phyloP scores from a whole-genome alignment of 2,797 vertebrate species.

The Tinamus major region DNA sequence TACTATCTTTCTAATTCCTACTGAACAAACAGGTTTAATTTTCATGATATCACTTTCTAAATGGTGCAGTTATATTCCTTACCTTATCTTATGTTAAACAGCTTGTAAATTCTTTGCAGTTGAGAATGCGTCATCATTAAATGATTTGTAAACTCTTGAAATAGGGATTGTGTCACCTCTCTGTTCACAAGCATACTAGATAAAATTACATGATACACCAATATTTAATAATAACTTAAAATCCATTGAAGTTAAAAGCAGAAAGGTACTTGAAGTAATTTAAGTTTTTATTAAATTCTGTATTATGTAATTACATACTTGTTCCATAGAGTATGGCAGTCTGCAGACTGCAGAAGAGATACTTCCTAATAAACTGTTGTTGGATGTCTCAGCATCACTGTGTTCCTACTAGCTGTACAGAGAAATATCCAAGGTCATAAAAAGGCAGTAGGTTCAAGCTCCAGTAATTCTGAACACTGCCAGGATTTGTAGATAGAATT shows the following conservation, averaged over 20 bases:
- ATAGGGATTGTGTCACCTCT: neutral
- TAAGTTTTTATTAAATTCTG: neutral
- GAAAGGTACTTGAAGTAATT: neutral
- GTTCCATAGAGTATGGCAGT: neutral
- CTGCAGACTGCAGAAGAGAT: neutral
- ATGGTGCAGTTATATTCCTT: neutral
- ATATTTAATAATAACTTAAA: slow-evolving; percentile 15
- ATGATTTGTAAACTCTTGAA: slow-evolving; percentile 31
- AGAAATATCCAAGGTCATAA: slow-evolving; percentile 1
- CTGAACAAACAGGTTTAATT: neutral
- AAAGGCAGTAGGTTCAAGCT: neutral
- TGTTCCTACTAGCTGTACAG: neutral
- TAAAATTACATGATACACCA: neutral
- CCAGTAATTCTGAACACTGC: neutral
- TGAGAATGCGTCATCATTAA: neutral
- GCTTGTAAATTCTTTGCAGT: slow-evolving; percentile 24
- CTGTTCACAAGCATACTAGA: neutral
- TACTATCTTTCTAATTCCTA: neutral
- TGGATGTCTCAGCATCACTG: neutral
- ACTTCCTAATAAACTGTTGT: neutral
- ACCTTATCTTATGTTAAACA: neutral
- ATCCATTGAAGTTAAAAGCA: neutral
- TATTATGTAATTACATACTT: neutral
- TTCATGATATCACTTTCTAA: neutral
- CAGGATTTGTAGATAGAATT: neutral